Evolutionary conservation across 2,888 invertebrate genomes (phyloP).

Genomic region (Drosophila bunnanda): DNA sequence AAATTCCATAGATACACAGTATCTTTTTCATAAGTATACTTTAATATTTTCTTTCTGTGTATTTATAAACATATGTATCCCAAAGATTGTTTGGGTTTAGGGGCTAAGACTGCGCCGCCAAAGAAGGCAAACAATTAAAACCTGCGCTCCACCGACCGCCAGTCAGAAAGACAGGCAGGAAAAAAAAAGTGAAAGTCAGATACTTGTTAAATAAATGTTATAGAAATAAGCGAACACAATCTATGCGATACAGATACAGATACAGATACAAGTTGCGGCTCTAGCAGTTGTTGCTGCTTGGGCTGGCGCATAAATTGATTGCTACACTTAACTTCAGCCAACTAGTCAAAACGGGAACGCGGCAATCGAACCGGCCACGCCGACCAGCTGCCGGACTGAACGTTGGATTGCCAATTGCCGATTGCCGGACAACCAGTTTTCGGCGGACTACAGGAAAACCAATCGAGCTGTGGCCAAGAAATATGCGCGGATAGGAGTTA

Average conservation of each 20-base stretch:
- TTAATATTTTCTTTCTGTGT: not conserved
- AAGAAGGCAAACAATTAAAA: slow-evolving; percentile 53
- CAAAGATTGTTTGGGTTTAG: slow-evolving; percentile 16
- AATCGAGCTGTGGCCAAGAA: slow-evolving; percentile 48
- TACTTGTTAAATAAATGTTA: slow-evolving; percentile 57
- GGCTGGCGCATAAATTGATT: slow-evolving; percentile 62
- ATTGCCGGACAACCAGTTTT: slow-evolving; percentile 52
- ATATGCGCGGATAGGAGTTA: slow-evolving; percentile 54
- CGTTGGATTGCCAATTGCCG: slow-evolving; percentile 14
- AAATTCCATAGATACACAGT: not conserved
- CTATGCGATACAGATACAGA: slow-evolving; percentile 37
- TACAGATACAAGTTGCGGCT: slow-evolving; percentile 35
- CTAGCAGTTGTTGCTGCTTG: slow-evolving; percentile 54
- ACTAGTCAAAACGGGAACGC: slow-evolving; percentile 67
- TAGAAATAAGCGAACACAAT: slow-evolving; percentile 54
- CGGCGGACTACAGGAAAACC: slow-evolving; percentile 59
- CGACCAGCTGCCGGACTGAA: slow-evolving; percentile 43
- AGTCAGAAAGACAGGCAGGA: slow-evolving; percentile 33
- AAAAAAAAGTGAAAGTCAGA: slow-evolving; percentile 69
- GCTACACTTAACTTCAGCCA: slow-evolving; percentile 67
- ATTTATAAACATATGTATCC: slow-evolving; percentile 11
- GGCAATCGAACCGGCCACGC: slow-evolving; percentile 67
- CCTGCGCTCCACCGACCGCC: slow-evolving; percentile 29
- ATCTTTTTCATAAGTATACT: no score
- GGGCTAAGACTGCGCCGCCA: slow-evolving; percentile 27